A percentile compares a stretch with the other conserved stretches of the same genome.
Evolutionary conservation across 2,888 invertebrate species (phyloP).

Genomic region (Leptopilina myrica): DNA sequence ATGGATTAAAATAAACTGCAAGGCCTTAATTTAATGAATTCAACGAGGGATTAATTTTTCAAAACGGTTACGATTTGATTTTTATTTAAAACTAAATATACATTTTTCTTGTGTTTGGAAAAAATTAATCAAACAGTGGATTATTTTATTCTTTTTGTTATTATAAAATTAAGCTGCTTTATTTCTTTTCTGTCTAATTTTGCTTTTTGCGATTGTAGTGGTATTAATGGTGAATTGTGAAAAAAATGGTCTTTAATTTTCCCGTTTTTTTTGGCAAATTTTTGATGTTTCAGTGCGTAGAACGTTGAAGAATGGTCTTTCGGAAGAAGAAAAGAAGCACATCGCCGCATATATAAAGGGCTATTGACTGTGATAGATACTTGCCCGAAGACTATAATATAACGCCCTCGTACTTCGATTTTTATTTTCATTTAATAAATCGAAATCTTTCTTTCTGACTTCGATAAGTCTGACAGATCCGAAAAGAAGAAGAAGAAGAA

Average conservation of each 20-base stretch:
- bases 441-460: constrained; percentile 1
- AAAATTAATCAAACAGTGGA: too few relatives aligned
- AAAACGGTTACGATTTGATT: too few relatives aligned
- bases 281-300: constrained; percentile 83
- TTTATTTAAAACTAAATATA: too few relatives aligned
- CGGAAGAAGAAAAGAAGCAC: constrained; percentile 88
- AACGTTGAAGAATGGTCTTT: constrained; percentile 88
- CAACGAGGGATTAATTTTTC: too few relatives aligned
- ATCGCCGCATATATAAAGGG: constrained; percentile 86
- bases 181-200: neutral
- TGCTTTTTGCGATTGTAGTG: neutral
- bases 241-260: neutral
- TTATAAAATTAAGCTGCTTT: neutral
- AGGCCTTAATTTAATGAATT: too few relatives aligned
- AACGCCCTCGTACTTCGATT: constrained; percentile 56
- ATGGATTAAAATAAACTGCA: too few relatives aligned
- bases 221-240: too few relatives aligned
- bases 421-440: constrained; percentile 45
- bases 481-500: too few relatives aligned
- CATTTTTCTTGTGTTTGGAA: too few relatives aligned
- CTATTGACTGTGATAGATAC: constrained; percentile 79
- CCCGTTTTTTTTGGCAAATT: constrained; percentile 40
- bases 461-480: constrained; percentile 21
- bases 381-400: constrained; percentile 54
- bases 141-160: too few relatives aligned